Percentiles rank a stretch among this genome's conserved stretches.
Evolutionary conservation across 2,888 invertebrate species (phyloP).

Genomic region (Trachelus tabidus): DNA sequence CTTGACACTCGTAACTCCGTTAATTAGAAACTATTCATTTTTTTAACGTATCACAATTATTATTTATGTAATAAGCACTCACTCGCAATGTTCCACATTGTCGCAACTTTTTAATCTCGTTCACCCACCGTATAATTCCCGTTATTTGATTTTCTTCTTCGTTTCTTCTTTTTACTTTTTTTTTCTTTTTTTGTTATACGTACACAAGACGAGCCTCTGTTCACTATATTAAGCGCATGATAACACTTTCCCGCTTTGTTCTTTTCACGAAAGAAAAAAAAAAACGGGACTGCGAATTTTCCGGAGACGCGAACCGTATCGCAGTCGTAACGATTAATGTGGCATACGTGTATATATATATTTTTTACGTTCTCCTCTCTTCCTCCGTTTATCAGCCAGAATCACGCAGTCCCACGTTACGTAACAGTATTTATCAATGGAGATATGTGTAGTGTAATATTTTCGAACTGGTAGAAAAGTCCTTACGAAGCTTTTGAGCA

Average conservation of each 20-base stretch:
- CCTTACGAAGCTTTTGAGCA: constrained; percentile 24
- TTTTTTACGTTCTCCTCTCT: neutral
- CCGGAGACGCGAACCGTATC: neutral
- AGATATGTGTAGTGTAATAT: neutral
- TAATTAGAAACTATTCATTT: constrained; percentile 15
- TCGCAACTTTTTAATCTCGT: neutral
- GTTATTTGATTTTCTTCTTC: neutral
- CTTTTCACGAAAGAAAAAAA: neutral
- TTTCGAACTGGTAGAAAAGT: neutral
- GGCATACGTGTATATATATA: neutral
- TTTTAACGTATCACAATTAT: constrained; percentile 27
- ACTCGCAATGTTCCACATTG: neutral
- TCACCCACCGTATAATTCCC: neutral
- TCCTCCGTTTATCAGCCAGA: neutral
- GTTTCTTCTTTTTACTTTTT: neutral
- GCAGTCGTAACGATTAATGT: neutral
- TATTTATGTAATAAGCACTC: constrained; percentile 10
- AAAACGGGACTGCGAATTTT: neutral
- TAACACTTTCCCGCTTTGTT: neutral
- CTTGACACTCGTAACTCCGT: neutral
- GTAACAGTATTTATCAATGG: neutral
- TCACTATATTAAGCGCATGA: neutral
- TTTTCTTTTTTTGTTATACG: neutral
- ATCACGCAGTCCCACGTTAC: neutral
- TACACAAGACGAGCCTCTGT: neutral